A percentile compares a stretch with the other conserved stretches of the same genome.
These are phyloP conservation scores for Chrysemys picta DNA, from an alignment of 2,113 vertebrate species.

Conservation along the genomic window DNA sequence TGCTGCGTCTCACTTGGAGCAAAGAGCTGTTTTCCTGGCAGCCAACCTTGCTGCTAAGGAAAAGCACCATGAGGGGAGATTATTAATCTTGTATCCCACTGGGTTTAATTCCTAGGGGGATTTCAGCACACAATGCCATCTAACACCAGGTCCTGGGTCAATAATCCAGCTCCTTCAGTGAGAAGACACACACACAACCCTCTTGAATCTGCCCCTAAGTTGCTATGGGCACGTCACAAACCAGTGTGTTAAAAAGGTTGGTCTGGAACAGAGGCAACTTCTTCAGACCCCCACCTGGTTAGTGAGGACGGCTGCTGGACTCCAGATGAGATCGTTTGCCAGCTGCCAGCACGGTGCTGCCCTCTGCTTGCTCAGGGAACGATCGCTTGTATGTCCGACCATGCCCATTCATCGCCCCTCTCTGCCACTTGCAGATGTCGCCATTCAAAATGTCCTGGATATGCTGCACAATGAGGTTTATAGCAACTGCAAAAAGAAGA, in stretches of 20 bases:
- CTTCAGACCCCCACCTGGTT: accelerated
- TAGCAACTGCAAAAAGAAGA: slow-evolving; percentile 84
- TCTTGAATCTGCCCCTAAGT: background rate
- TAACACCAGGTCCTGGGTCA: accelerated
- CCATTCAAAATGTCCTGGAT: slow-evolving; percentile 97
- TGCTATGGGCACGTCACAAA: slow-evolving; percentile 22
- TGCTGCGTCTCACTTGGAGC: background rate
- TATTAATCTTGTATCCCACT: background rate
- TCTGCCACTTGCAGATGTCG: slow-evolving; percentile 95
- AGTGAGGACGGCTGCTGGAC: slow-evolving; percentile 95
- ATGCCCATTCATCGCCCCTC: slow-evolving; percentile 80
- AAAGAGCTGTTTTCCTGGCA: background rate
- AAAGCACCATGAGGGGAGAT: background rate
- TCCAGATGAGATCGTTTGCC: slow-evolving; percentile 91
- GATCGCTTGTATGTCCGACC: slow-evolving; percentile 84
- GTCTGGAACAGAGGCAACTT: background rate
- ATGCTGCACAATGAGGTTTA: slow-evolving; percentile 98
- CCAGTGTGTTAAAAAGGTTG: background rate
- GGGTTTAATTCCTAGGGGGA: background rate
- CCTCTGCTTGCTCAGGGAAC: slow-evolving; percentile 80
- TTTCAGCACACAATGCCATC: background rate
- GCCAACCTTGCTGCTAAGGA: background rate
- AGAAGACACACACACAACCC: background rate
- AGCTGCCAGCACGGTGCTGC: slow-evolving; percentile 55
- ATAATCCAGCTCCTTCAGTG: background rate